Conservation (phyloP, 23 tunicate genomes). For the Trididemnum clinides region DNA sequence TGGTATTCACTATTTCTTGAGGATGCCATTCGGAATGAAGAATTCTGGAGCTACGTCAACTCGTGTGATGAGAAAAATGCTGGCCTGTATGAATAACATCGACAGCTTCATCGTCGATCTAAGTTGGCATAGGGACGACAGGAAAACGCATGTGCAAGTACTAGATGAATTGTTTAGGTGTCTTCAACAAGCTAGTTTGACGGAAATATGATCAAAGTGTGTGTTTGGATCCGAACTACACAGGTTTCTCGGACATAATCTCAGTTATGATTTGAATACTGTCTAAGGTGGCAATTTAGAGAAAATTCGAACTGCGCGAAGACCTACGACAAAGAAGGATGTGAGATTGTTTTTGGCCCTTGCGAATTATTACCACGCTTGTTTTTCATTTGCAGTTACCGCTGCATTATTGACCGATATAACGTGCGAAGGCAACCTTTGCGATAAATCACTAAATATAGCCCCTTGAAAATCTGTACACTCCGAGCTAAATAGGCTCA, state of each 20-base stretch:
- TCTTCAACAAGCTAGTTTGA: neutral
- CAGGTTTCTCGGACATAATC: neutral
- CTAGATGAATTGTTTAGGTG: neutral
- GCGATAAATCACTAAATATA: too few relatives aligned
- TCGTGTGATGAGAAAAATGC: neutral
- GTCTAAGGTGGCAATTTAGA: too few relatives aligned
- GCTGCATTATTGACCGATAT: too few relatives aligned
- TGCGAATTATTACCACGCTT: too few relatives aligned
- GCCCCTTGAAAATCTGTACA: too few relatives aligned
- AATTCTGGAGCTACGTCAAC: neutral
- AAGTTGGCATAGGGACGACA: neutral
- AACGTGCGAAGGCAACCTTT: too few relatives aligned
- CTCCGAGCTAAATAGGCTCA: too few relatives aligned
- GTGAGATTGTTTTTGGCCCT: too few relatives aligned
- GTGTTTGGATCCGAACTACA: neutral
- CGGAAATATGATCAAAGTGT: neutral
- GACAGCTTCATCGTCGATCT: neutral
- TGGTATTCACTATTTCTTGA: neutral
- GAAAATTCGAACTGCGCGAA: too few relatives aligned
- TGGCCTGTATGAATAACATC: neutral
- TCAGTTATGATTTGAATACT: too few relatives aligned
- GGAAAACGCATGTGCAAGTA: neutral
- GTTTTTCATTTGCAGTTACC: too few relatives aligned
- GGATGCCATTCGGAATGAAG: slow-evolving; percentile 4
- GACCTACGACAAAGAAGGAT: too few relatives aligned